Evolutionary conservation across 1,140 invertebrate species (phyloP).

Genomic region (Bursaphelenchus mucronatus): DNA sequence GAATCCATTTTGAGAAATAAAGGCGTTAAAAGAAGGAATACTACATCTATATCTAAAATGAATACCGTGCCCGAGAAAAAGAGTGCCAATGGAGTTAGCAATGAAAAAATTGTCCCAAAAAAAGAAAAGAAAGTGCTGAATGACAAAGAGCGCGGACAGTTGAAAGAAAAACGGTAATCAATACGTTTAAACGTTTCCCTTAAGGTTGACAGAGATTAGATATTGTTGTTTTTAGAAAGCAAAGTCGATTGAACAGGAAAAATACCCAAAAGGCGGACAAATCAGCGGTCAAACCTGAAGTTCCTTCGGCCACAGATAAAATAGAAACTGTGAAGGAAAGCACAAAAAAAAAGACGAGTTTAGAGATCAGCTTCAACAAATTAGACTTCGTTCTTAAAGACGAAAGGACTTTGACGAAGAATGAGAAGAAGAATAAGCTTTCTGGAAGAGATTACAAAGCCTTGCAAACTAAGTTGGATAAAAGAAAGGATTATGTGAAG

Average conservation of each 20-base stretch:
- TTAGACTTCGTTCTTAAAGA: slow-evolving; percentile 14
- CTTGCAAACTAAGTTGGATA: slow-evolving; percentile 39
- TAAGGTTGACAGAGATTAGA: neutral
- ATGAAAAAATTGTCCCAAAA: neutral
- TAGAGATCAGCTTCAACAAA: slow-evolving; percentile 19
- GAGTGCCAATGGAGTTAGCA: too few relatives aligned
- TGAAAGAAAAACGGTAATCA: neutral
- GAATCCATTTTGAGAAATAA: slow-evolving; percentile 14
- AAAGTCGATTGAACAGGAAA: slow-evolving; percentile 4
- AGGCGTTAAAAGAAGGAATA: slow-evolving; percentile 8
- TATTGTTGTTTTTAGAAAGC: slow-evolving; percentile 18
- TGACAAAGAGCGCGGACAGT: slow-evolving; percentile 8
- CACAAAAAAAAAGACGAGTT: neutral
- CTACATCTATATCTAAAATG: too few relatives aligned
- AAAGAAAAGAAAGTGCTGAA: slow-evolving; percentile 15
- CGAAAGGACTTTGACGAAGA: slow-evolving; percentile 21
- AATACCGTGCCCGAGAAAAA: too few relatives aligned
- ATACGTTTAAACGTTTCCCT: neutral
- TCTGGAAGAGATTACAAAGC: slow-evolving; percentile 41
- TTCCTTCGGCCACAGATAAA: slow-evolving; percentile 14
- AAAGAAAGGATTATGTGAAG: slow-evolving; percentile 31
- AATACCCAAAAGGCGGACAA: slow-evolving; percentile 3
- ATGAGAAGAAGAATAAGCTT: slow-evolving; percentile 42
- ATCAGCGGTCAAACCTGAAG: slow-evolving; percentile 9
- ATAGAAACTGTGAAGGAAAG: slow-evolving; percentile 13